Conservation (phyloP, 2,797 vertebrate genomes). For the Periophthalmus magnuspinnatus region DNA sequence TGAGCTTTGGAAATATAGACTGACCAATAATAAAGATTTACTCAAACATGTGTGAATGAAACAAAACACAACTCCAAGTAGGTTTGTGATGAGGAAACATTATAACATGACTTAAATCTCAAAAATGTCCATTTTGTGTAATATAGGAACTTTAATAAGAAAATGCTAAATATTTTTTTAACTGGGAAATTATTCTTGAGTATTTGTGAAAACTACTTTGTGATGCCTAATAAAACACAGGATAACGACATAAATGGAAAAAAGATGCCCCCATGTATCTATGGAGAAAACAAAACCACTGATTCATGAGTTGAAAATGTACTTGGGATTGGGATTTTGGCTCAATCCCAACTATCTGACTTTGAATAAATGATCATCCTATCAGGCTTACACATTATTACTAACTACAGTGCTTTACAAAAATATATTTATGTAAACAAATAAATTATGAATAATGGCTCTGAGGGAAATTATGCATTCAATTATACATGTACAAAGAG, state of each 20-base stretch:
- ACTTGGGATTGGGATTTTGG: slow-evolving; percentile 16
- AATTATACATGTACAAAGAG: slow-evolving; percentile 2
- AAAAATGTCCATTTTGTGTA: no score
- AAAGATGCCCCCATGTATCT: slow-evolving; percentile 13
- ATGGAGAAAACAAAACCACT: slow-evolving; percentile 18
- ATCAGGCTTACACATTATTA: slow-evolving; percentile 4
- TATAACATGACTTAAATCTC: no score
- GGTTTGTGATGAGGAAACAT: no score
- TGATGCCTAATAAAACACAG: slow-evolving; percentile 3
- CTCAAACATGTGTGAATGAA: no score
- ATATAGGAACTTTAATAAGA: background rate
- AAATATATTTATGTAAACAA: slow-evolving; percentile 10
- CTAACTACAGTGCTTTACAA: slow-evolving; percentile 1
- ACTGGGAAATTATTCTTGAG: background rate
- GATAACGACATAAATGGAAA: slow-evolving; percentile 7
- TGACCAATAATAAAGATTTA: no score
- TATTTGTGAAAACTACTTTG: background rate
- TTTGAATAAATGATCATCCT: background rate
- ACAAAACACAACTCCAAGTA: no score
- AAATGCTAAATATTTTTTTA: background rate
- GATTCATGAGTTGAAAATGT: slow-evolving; percentile 30
- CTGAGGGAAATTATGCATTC: background rate
- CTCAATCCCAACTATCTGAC: slow-evolving; percentile 5
- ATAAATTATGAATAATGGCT: background rate
- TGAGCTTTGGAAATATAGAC: no score